Percentiles rank a stretch among this genome's conserved stretches.
Evolutionary conservation across 37 sponge, comb jelly and placozoan species (phyloP).

Genomic region (Halichondria panicea): DNA sequence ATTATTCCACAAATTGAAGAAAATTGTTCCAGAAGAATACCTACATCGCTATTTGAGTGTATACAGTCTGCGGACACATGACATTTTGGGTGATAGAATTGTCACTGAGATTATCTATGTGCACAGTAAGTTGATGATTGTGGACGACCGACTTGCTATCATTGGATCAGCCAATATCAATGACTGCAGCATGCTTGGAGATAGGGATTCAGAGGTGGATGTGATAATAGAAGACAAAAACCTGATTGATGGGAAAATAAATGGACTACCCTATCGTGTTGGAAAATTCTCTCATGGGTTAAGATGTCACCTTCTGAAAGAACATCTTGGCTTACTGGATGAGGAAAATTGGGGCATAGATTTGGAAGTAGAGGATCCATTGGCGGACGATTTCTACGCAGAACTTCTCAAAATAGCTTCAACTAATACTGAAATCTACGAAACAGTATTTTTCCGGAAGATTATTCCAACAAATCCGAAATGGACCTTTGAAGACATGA

Average conservation of each 20-base stretch:
- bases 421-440: constrained; percentile 26
- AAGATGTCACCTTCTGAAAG: constrained; percentile 59
- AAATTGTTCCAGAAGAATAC: background rate
- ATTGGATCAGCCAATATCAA: constrained; percentile 82
- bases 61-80: constrained; percentile 12
- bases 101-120: constrained; percentile 50
- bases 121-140: constrained; percentile 60
- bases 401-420: constrained; percentile 18
- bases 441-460: no score
- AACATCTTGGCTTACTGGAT: constrained; percentile 44
- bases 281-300: constrained; percentile 65
- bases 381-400: constrained; percentile 38
- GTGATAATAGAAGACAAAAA: constrained; percentile 48
- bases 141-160: constrained; percentile 54
- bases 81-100: background rate
- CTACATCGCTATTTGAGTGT: constrained; percentile 1
- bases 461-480: no score
- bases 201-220: constrained; percentile 73
- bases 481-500: no score
- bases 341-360: background rate
- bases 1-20: background rate
- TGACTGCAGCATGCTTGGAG: constrained; percentile 68
- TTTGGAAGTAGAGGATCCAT: constrained; percentile 34
- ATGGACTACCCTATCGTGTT: constrained; percentile 47
- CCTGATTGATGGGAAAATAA: constrained; percentile 45